These are phyloP conservation scores for Anguilla marmorata DNA, from an alignment of 2,797 vertebrate species.

Conservation along the genomic window DNA sequence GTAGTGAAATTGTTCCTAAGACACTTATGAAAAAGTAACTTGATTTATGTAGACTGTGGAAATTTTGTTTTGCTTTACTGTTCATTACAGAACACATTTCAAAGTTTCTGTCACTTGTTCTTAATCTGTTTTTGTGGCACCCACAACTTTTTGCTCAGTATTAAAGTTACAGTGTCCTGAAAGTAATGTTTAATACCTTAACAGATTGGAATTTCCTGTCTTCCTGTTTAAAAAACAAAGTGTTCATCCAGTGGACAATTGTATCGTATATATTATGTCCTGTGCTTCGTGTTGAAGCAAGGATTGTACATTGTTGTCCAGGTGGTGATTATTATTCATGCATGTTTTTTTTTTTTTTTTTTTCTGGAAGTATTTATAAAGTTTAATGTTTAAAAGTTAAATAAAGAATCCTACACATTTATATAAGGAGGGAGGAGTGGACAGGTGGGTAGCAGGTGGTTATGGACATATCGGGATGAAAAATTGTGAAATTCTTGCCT, in stretches of 20 bases:
- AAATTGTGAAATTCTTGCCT: constrained; percentile 55
- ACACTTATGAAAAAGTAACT: neutral
- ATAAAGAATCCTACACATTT: neutral
- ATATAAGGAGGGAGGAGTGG: neutral
- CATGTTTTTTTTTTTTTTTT: neutral
- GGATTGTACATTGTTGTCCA: neutral
- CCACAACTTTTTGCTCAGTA: neutral
- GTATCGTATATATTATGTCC: neutral
- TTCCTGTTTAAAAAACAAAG: neutral
- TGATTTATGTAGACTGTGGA: neutral
- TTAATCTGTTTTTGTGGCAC: neutral
- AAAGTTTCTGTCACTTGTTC: neutral
- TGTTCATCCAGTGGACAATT: neutral
- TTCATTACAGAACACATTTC: neutral
- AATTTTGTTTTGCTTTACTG: neutral
- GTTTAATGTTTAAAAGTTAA: neutral
- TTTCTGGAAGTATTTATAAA: neutral
- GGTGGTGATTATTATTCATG: neutral
- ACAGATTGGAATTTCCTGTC: neutral
- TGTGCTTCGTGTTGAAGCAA: neutral
- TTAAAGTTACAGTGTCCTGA: neutral
- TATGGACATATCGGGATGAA: constrained; percentile 50
- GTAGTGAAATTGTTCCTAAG: neutral
- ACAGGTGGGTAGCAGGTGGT: neutral
- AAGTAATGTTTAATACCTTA: neutral